Evolutionary conservation across 2,113 vertebrate genomes (phyloP).

Genomic region (Neoarius graeffei): DNA sequence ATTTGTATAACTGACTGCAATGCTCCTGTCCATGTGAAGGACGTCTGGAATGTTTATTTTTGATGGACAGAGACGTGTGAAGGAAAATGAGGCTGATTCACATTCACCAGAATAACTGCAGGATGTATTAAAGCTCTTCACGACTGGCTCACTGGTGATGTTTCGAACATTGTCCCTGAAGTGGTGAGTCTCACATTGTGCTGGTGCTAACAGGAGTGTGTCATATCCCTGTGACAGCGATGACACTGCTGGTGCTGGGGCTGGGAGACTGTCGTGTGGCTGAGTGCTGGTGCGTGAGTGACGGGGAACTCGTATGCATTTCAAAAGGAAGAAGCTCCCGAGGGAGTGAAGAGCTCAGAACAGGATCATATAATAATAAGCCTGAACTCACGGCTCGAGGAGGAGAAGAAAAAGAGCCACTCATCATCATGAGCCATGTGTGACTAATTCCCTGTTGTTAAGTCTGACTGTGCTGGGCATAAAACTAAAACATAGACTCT

Average conservation of each 20-base stretch:
- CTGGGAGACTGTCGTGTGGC: slow-evolving; percentile 50
- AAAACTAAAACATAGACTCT: background rate
- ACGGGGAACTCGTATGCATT: slow-evolving; percentile 63
- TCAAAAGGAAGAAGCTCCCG: slow-evolving; percentile 58
- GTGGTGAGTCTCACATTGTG: background rate
- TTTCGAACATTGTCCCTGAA: background rate
- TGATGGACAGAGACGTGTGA: background rate
- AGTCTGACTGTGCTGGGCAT: background rate
- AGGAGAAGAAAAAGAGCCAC: slow-evolving; percentile 25
- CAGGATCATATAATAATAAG: slow-evolving; percentile 59
- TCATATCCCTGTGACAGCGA: slow-evolving; percentile 63
- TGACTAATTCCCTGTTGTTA: background rate
- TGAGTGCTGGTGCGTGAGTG: slow-evolving; percentile 45
- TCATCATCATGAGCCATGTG: slow-evolving; percentile 20
- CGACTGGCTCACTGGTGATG: background rate
- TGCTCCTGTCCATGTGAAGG: background rate
- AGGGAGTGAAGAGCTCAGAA: slow-evolving; percentile 36
- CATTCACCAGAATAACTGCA: background rate
- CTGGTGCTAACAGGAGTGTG: background rate
- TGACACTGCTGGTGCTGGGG: slow-evolving; percentile 47
- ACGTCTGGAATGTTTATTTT: background rate
- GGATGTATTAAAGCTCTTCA: background rate
- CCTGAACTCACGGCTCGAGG: slow-evolving; percentile 19
- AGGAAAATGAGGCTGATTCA: background rate
- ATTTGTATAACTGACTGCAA: background rate